These are phyloP conservation scores for Hermetia illucens DNA, from an alignment of 1,140 invertebrate genomes.

Conservation along the genomic window DNA sequence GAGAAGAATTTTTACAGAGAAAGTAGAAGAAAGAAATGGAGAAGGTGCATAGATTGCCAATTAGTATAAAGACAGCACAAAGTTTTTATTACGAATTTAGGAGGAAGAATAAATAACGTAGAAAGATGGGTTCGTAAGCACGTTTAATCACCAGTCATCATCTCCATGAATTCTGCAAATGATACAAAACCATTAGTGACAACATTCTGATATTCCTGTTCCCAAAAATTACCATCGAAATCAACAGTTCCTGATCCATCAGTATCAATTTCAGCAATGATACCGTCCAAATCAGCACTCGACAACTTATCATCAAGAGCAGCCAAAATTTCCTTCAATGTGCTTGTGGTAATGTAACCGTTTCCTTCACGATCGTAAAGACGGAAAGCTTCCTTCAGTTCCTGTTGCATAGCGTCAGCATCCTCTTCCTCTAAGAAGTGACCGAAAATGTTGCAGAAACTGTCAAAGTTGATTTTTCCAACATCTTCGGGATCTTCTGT, in stretches of 20 bases:
- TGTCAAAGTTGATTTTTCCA: constrained; percentile 87
- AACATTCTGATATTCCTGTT: constrained; percentile 4
- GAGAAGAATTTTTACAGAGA: too few species aligned
- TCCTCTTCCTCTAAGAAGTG: constrained; percentile 84
- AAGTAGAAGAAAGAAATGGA: too few species aligned
- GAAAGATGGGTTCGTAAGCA: too few species aligned
- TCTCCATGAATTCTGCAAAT: constrained; percentile 66
- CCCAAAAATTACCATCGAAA: constrained; percentile 53
- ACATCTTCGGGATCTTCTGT: constrained; percentile 75
- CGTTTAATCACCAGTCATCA: constrained; percentile 64
- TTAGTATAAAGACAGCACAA: too few species aligned
- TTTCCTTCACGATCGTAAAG: constrained; percentile 70
- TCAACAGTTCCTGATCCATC: constrained; percentile 86
- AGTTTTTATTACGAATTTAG: too few species aligned
- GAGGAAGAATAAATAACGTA: too few species aligned
- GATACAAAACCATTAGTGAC: constrained; percentile 5
- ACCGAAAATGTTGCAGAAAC: constrained; percentile 79
- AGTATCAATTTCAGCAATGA: constrained; percentile 87
- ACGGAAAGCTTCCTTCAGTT: constrained; percentile 85
- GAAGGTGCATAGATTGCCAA: too few species aligned
- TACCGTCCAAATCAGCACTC: constrained; percentile 69
- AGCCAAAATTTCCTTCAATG: constrained; percentile 77
- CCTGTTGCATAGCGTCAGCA: constrained; percentile 84
- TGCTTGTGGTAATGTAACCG: constrained; percentile 82
- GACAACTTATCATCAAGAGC: constrained; percentile 84